Conservation (phyloP, 2,888 invertebrate genomes). For the Tanytarsus gracilentus region DNA sequence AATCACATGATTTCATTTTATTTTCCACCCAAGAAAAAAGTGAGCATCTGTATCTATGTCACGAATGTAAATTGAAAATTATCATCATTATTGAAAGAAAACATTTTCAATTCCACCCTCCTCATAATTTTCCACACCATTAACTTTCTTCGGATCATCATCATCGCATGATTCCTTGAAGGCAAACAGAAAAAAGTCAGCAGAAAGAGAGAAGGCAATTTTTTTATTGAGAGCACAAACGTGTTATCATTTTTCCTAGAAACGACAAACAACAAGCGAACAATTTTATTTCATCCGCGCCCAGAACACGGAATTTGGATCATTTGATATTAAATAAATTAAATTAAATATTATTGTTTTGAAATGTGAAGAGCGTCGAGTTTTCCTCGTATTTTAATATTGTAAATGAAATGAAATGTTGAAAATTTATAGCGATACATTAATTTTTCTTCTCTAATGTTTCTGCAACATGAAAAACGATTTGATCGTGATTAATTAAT, state of each 20-base stretch:
- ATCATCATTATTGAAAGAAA: background rate
- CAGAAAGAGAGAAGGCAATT: background rate
- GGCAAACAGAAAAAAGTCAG: background rate
- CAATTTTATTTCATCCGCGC: constrained; percentile 13
- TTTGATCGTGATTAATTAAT: background rate
- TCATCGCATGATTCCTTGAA: background rate
- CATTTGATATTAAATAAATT: constrained; percentile 15
- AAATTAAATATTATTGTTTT: constrained; percentile 15
- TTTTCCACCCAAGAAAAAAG: background rate
- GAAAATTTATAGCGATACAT: constrained; percentile 4
- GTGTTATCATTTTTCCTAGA: constrained; percentile 2
- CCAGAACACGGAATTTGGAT: constrained; percentile 13
- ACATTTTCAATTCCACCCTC: constrained; percentile 12
- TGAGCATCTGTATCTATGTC: constrained; percentile 10
- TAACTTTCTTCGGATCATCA: constrained; percentile 13
- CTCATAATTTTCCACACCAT: constrained; percentile 25
- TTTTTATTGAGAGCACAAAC: background rate
- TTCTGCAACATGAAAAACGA: background rate
- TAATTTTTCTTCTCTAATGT: background rate
- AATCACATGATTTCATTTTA: constrained; percentile 13
- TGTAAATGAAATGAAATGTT: background rate
- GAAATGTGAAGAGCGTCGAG: constrained; percentile 7
- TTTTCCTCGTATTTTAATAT: background rate
- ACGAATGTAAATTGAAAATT: background rate
- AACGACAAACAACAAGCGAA: background rate